Evolutionary conservation across 2,888 invertebrate species (phyloP), one percentile per base, ranked within the genome.

Genomic region (Pediacus dermestoides): DNA sequence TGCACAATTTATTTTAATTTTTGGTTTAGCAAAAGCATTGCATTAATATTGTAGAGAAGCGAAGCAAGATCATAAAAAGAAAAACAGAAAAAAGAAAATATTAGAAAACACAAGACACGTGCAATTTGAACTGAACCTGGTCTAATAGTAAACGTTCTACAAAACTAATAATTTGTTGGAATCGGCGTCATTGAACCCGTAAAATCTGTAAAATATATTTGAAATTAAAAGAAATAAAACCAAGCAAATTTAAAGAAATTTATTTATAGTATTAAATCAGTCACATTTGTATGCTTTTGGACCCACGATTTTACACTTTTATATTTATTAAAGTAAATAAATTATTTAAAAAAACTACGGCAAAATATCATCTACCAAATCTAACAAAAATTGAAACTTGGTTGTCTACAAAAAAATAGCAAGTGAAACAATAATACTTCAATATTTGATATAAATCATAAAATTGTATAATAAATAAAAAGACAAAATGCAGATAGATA

Each of bases 111-210:
- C n/a, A n/a, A n/a, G n/a, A n/a, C n/a, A n/a, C 54, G 57, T 60
- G 60, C 60, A 60, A 55, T 52, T 41, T 34, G 47, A 61, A 63
- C 57, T 58, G 54, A 60, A 66, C 64, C 61, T 63, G 60, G 14
- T 50, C 52, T 46, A 42, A 30, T 36, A 35, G 27, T 37, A 28
- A 45, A 44, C 38, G 21, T 30, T 36, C 43, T 42, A 31, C 27
- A 28, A 48, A 50, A 47, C 58, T 65, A 66, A 57, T 61, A 60
- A 52, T 60, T 62, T 52, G 60, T 50, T 53, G 68, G 63, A 49
- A 69, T 66, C 44, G 70, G 69, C 45, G 67, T 68, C 66, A 68
- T 66, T 55, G 70, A 69, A 52, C 69, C 70, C 51, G 68, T 55
- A 61, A 64, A 70, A 66, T 69, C 70, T 70, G 70, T 63, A 69